Conservation (phyloP, 2,113 vertebrate species). For the Eurystomus gularis region DNA sequence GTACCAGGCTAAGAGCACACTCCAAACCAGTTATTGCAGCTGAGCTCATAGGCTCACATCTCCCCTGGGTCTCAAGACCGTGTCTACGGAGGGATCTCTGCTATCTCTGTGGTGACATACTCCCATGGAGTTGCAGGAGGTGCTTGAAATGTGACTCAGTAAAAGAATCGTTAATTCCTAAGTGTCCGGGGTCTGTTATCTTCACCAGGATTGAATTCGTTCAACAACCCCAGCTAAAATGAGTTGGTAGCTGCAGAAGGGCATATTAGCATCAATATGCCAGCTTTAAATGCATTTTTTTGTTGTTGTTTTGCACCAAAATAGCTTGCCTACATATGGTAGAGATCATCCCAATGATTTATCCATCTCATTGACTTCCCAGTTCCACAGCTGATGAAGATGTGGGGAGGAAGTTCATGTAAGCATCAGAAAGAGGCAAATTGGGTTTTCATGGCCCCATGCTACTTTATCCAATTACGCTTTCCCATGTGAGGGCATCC, state of each 20-base stretch:
- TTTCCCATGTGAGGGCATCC: conserved; percentile 43
- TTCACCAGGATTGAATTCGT: neutral
- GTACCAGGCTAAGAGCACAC: neutral
- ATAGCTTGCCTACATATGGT: conserved; percentile 18
- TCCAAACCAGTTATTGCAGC: neutral
- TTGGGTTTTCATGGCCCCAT: conserved; percentile 45
- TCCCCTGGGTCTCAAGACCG: neutral
- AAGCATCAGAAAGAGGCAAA: conserved; percentile 35
- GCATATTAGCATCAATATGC: neutral
- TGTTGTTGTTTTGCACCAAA: neutral
- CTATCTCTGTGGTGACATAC: neutral
- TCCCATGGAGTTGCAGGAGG: neutral
- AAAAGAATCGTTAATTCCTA: neutral
- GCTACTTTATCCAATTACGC: conserved; percentile 58
- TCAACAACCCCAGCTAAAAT: fast-evolving
- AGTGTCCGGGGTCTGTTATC: fast-evolving
- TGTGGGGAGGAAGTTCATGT: neutral
- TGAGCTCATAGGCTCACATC: neutral
- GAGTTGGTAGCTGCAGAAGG: neutral
- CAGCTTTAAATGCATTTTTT: neutral
- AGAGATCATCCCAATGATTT: conserved; percentile 24
- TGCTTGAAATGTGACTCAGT: neutral
- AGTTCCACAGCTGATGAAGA: conserved; percentile 10
- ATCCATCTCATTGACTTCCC: neutral
- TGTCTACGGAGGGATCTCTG: neutral